phyloP scores from a whole-genome alignment of 2,797 vertebrate species.

The Lophius americanus region DNA sequence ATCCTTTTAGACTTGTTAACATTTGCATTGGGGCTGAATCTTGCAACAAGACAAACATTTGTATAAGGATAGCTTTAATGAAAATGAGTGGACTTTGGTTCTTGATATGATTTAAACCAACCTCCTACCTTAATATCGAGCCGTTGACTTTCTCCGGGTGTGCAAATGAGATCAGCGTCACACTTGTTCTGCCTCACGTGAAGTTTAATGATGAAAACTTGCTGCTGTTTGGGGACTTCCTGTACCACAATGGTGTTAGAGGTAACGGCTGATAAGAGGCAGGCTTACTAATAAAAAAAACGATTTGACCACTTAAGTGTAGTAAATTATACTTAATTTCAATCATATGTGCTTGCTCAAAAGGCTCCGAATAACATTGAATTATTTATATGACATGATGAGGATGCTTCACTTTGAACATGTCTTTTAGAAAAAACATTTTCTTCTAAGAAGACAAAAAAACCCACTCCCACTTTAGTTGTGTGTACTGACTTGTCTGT shows the following conservation, averaged over 20 bases:
- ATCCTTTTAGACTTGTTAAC: too few species aligned
- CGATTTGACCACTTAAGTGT: not conserved
- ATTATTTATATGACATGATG: not conserved
- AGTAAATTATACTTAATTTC: too few species aligned
- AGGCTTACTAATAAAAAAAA: not conserved
- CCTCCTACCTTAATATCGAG: too few species aligned
- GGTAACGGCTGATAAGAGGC: not conserved
- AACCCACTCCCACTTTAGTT: not conserved
- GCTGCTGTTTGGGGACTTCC: not conserved
- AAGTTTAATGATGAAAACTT: not conserved
- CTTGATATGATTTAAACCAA: constrained; percentile 13
- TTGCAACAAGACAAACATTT: too few species aligned
- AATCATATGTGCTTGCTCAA: too few species aligned
- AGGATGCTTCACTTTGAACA: not conserved
- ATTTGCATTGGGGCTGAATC: too few species aligned
- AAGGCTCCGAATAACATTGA: too few species aligned
- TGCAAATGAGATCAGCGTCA: constrained; percentile 23
- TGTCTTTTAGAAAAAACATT: too few species aligned
- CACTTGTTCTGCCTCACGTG: not conserved
- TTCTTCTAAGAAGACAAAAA: not conserved
- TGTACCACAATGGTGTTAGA: not conserved
- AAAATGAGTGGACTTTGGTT: not conserved
- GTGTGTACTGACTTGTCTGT: too few species aligned
- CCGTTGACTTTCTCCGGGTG: too few species aligned
- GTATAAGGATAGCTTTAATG: too few species aligned